Base-by-base conservation (phyloP, 2,113 vertebrate species). In the Onychostruthus taczanowskii region DNA sequence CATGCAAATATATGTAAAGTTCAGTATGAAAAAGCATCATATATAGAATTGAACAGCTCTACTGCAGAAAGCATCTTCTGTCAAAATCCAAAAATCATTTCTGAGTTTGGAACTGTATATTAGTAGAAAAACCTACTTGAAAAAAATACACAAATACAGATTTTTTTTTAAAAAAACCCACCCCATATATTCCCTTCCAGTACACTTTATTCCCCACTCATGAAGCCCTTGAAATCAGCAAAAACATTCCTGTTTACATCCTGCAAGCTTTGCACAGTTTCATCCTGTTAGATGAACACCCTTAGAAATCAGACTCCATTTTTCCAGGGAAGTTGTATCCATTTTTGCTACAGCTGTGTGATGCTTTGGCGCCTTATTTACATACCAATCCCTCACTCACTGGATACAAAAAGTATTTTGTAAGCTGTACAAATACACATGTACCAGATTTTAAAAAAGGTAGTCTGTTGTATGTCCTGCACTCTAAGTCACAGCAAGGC, bases 261-360 rank as follows among this genome's bases (percentile, higher is more conserved):
- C 85, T 70, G 58, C 79, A 81, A 86, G 87, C 72, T 84, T 69
- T 87, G 92, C 75, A 92, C 43, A 94, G 61, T 80, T 91, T 88
- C 92, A 83, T 93, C 82, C 90, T 84, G 68, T 87, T 76, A 92
- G 73, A 88, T 50, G 30, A 93, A 95, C 0, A 10, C 31, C 76
- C 56, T 78, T 89, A 78, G 86, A 91, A 97, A 95, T 90, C 91
- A 94, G 79, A 92, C 63, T 86, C 76, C 58, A 44, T 89, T 97
- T 96, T 94, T 72, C 77, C 68, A 93, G 69, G 44, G 70, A 52
- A 76, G 52, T 31, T 68, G 58, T 31, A 91, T 72, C 69, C 63
- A 74, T 58, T 85, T 91, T 62, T 85, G 95, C 85, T 82, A 87
- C 63, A 95, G 37, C 62, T 85, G 61, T 82, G 50, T 24, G 81